Base-by-base conservation (phyloP, 2,113 vertebrate genomes). In the Toxotes jaculatrix region DNA sequence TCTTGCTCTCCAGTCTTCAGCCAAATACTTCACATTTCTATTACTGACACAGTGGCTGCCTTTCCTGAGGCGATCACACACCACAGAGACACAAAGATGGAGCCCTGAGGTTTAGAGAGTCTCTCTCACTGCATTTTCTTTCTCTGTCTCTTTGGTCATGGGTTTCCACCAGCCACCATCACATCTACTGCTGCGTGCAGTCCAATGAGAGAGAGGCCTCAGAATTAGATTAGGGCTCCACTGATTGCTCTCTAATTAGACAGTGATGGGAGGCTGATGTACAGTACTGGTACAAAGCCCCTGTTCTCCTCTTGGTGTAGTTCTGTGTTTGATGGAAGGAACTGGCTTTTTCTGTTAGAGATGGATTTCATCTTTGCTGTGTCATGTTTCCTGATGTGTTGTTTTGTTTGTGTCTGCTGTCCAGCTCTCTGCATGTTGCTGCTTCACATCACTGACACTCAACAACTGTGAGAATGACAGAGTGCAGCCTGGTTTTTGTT, bases 221-320 rank as follows among this genome's bases (percentile, higher is more conserved):
- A 23, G 10, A 67, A 63, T 56, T 16, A 71, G 53, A 71, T 45
- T 32, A 70, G 27, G 27, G 27, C 2, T 23, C 47, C 40, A 21
- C 64, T 75, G 71, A 66, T 70, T 77, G 43, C n/a, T 80, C 40
- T 77, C 23, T 77, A 27, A 79, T 76, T 21, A 63, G 56, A 21
- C 27, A 27, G 55, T 49, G 66, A 63, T 63, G 74, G 38, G 32
- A 74, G 32, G 47, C 21, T 79, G 70, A 69, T 53, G 69, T 69
- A 60, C 51, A 55, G 59, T 51, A 42, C 69, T 40, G 38, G 12
- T 19, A 3, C 45, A 76, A 3, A 75, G 43, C 65, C 59, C 14
- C 47, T 42, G 17, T 53, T 4, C 7, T 40, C 13, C 11, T 74
- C n/a, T 27, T 36, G 4, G 7, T 74, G 79, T 4, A 47, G 27